Base-by-base conservation (phyloP, 2,113 vertebrate genomes). In the Picathartes gymnocephalus region DNA sequence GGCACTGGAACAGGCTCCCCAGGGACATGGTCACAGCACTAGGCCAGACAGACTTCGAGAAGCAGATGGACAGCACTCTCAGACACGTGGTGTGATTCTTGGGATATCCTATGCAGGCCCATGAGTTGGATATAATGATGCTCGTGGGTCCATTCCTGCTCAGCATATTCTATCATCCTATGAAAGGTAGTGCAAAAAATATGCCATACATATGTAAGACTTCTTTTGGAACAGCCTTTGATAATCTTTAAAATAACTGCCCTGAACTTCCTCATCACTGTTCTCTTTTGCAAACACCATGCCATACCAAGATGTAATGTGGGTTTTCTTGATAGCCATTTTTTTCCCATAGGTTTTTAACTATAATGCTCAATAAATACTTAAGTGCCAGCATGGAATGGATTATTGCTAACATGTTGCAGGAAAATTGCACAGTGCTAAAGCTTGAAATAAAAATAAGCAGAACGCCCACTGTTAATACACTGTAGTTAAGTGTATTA, bases 361-460 rank as follows among this genome's bases (percentile, higher is more conserved):
- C 86, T 84, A 78, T 74, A 90, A 94, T 81, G 85, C 83, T 97
- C 86, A 97, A 90, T 93, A 97, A 96, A 96, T 90, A 97, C 97
- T 95, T 96, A 96, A 96, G 96, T 77, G 77, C 79, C 92, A 96
- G 93, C 93, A 92, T 96, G 92, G 95, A 95, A 95, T 81, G 50
- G 96, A 94, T 97, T 98, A 97, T 83, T 97, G 95, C 95, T 96
- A 97, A 94, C 86, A 88, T 62, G 96, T 86, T 97, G 77, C 61
- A 97, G 95, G 85, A 95, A 97, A 97, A 98, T 68, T 96, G 95
- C 86, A 95, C 61, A 95, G 90, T 94, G 91, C 91, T 92, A 95
- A 88, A 96, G 89, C 87, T 79, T 95, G 89, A 92, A 96, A 97
- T 97, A 98, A 98, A 97, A 97, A 97, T 95, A 96, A 97, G 94